Percentiles rank a stretch among this genome's conserved stretches.
phyloP scores from a whole-genome alignment of 2,797 vertebrate genomes.

The Dipus sagitta region DNA sequence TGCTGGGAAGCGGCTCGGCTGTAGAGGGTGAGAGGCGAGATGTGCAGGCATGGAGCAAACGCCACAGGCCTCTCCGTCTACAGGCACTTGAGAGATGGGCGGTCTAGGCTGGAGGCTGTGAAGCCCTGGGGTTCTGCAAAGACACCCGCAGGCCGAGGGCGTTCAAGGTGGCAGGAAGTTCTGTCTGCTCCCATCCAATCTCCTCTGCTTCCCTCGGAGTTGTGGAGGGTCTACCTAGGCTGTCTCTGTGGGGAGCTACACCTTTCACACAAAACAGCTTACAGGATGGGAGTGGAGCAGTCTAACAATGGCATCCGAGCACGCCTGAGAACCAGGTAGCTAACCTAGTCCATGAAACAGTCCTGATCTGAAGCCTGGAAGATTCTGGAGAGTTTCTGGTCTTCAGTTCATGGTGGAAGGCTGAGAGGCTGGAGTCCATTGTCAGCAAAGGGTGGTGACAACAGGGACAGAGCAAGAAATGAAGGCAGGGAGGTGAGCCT shows the following conservation, averaged over 20 bases:
- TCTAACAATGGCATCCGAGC: too few relatives aligned
- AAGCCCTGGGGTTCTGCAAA: neutral
- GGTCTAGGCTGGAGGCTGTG: neutral
- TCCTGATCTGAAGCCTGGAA: too few relatives aligned
- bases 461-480: too few relatives aligned
- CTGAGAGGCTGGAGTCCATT: too few relatives aligned
- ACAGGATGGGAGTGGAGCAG: too few relatives aligned
- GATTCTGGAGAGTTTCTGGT: too few relatives aligned
- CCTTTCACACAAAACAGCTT: neutral
- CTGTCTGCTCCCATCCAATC: neutral
- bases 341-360: too few relatives aligned
- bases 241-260: neutral
- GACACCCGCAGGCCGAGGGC: neutral
- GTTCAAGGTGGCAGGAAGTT: too few relatives aligned
- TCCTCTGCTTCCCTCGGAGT: neutral
- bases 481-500: too few relatives aligned
- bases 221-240: neutral
- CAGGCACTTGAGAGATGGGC: neutral
- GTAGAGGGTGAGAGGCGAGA: neutral
- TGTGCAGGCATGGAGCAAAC: conserved; percentile 11
- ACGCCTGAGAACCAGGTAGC: too few relatives aligned
- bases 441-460: too few relatives aligned
- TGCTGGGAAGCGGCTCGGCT: neutral
- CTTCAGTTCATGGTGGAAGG: too few relatives aligned
- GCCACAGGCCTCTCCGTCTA: neutral